Base-by-base conservation (phyloP, 2,888 invertebrate genomes). In the Troglohyphantes excavatus region DNA sequence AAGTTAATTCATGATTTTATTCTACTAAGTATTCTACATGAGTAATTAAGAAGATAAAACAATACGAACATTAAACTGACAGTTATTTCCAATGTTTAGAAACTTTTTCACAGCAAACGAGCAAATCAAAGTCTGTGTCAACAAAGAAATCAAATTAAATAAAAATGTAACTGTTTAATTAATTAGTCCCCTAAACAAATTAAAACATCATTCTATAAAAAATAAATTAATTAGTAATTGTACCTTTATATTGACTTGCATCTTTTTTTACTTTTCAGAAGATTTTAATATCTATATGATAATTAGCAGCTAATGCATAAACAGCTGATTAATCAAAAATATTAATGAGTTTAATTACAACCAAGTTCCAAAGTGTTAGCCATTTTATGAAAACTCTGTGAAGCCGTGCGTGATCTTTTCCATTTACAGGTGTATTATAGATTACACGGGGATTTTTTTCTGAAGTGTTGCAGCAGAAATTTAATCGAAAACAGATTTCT, bases 401-500 rank as follows among this genome's bases (percentile, higher is more conserved):
- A 17, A 53, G 17, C 7, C 1, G 68, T 68, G 33, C 68, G 68
- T 68, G 68, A 17, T 29, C 9, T 33, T 29, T 33, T 6, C 33
- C 68, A 68, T 68, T 68, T 68, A 33, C 68, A 68, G 68, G 29
- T 29, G 29, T 33, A 3, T 17, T 68, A 68, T 68, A 33, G 68
- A 68, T 68, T 29, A 68, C 33, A 9, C 19, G 2, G 21, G 11
- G 9, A 2, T 68, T 29, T n/a, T 27, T 29, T 68, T 27, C n/a
- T 43, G 46, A 23, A 19, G 19, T 19, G 19, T 63, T 11, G 26
- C 23, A 63, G 39, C 63, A 43, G 78, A 78, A 78, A 19, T 63
- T 78, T 78, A 78, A 78, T 78, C 65, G 65, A 78, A 78, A 78
- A 78, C 43, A 33, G 78, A 78, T 78, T 78, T 65, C 46, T 21